phyloP scores from a whole-genome alignment of 2,888 invertebrate genomes.

The Corbicula japonica region DNA sequence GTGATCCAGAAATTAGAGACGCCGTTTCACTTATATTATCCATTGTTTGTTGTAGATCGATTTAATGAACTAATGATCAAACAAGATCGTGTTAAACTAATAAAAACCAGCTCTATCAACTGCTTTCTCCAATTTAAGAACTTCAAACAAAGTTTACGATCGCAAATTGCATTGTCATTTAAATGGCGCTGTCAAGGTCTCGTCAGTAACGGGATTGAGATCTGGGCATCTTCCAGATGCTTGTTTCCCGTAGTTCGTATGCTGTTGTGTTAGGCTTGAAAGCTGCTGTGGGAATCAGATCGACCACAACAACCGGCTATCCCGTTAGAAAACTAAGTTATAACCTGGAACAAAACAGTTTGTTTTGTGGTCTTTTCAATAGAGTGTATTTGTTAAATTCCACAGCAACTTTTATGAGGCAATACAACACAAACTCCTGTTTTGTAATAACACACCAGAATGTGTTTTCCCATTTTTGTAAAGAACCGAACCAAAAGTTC shows the following conservation, averaged over 20 bases:
- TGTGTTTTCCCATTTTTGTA: too few species aligned
- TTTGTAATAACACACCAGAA: too few species aligned
- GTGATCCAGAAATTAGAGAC: slow-evolving; percentile 12
- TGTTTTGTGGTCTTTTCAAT: slow-evolving; percentile 10
- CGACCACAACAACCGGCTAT: neutral
- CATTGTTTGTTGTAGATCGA: slow-evolving; percentile 8
- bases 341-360: slow-evolving; percentile 7
- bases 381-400: neutral
- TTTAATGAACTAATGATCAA: slow-evolving; percentile 11
- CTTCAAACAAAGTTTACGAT: slow-evolving; percentile 35
- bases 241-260: slow-evolving; percentile 29
- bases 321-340: neutral
- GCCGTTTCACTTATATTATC: slow-evolving; percentile 1
- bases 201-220: slow-evolving; percentile 10
- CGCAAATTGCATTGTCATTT: slow-evolving; percentile 38
- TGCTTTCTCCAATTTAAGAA: slow-evolving; percentile 6
- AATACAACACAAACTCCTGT: slow-evolving; percentile 1
- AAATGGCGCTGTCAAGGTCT: slow-evolving; percentile 24
- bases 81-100: slow-evolving; percentile 32
- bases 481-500: too few species aligned
- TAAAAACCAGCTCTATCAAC: slow-evolving; percentile 31
- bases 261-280: slow-evolving; percentile 5
- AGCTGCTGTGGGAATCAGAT: neutral
- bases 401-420: too few species aligned
- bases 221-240: slow-evolving; percentile 31